Base-by-base conservation (phyloP, 2,888 invertebrate genomes). In the Tipula helvola region DNA sequence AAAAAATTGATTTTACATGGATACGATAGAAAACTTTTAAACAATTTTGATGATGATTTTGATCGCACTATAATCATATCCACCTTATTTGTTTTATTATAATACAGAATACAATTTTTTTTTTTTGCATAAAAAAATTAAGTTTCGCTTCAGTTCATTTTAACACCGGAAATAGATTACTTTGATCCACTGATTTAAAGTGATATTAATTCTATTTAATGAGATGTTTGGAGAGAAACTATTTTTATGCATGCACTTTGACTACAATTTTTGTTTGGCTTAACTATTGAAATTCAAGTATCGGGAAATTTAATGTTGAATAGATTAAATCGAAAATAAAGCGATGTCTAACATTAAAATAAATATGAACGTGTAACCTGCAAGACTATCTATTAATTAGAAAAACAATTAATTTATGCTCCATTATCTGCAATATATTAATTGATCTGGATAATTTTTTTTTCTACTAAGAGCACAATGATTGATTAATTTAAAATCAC, bases 1-100 rank as follows among this genome's bases (percentile, higher is more conserved):
- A 52, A 84, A 84, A 84, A 84, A 84, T 84, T 84, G 84, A 84
- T 84, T 84, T 84, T 84, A 39, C 41, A 84, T 84, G 84, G 84
- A 84, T 84, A 84, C n/a, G 84, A 84, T 41, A 84, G 41, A 39
- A 84, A 36, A 84, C 41, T 84, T 84, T 52, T 71, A 28, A 71
- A 71, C 18, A 18, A 71, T 71, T 71, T 71, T 28, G 28, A 71
- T 71, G 71, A 71, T 71, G 71, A 71, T 71, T 71, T 71, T 28
- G 71, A 71, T 71, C 71, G 71, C 71, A 10, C 71, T 71, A 71
- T 71, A 71, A 71, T 71, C 71, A 28, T 71, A 71, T 71, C 71
- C 71, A 71, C 71, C 71, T 71, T 71, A 71, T 71, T 71, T 71
- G 71, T 71, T 71, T 71, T 71, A 71, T 71, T 71, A 71, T 71